These are phyloP conservation scores for Tachina grossa DNA, from an alignment of 2,888 invertebrate genomes.

Conservation along the genomic window DNA sequence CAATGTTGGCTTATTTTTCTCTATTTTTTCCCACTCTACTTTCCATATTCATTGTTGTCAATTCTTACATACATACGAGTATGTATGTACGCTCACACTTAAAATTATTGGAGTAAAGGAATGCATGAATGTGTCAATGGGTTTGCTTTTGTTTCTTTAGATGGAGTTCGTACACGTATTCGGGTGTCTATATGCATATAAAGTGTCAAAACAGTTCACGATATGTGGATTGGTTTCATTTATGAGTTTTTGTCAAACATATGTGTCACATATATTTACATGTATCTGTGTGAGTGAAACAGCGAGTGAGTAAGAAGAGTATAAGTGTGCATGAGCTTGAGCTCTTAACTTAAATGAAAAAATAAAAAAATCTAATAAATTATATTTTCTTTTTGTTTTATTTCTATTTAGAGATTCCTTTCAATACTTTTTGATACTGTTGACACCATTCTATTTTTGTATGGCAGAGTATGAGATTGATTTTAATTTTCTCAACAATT, in stretches of 20 bases:
- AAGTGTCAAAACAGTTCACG: conserved; percentile 48
- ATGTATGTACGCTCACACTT: neutral
- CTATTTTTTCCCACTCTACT: conserved; percentile 33
- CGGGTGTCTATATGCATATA: conserved; percentile 8
- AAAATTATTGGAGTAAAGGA: neutral
- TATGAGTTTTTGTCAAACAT: conserved; percentile 25
- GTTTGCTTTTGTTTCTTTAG: neutral
- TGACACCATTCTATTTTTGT: conserved; percentile 53
- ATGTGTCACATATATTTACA: conserved; percentile 9
- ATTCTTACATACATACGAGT: neutral
- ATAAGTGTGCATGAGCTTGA: neutral
- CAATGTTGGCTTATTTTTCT: conserved; percentile 16
- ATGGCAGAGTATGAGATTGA: conserved; percentile 8
- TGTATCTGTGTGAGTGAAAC: neutral
- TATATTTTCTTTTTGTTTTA: conserved; percentile 39
- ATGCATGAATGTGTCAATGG: neutral
- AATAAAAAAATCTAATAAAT: conserved; percentile 56
- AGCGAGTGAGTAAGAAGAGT: neutral
- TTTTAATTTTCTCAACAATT: conserved; percentile 27
- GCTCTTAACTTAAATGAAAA: conserved; percentile 34
- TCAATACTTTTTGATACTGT: conserved; percentile 56
- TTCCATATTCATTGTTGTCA: conserved; percentile 52
- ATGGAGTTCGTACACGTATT: neutral
- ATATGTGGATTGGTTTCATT: conserved; percentile 49
- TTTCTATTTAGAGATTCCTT: conserved; percentile 17